These are phyloP conservation scores for Gymnocypris eckloni DNA, from an alignment of 2,797 vertebrate species.

Conservation along the genomic window DNA sequence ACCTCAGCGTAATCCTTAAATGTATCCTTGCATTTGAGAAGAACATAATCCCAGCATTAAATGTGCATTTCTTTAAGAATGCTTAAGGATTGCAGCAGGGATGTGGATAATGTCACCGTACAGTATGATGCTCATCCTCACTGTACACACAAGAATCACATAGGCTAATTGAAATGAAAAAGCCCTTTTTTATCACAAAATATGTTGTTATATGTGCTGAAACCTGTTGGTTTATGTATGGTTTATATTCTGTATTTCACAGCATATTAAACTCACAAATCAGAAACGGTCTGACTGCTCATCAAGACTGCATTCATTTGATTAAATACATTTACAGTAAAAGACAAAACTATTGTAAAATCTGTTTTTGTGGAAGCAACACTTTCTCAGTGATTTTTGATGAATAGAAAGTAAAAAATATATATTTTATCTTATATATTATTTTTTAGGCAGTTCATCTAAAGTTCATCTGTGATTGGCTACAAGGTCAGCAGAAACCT, in stretches of 20 bases:
- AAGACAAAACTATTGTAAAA: neutral
- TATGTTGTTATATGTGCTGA: neutral
- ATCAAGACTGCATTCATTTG: neutral
- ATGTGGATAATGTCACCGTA: slow-evolving; percentile 1
- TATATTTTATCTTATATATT: no score
- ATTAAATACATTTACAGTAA: neutral
- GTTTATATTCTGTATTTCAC: neutral
- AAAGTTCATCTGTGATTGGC: neutral
- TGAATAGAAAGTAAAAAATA: neutral
- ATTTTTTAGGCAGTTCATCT: neutral
- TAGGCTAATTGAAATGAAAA: neutral
- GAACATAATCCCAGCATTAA: slow-evolving; percentile 7
- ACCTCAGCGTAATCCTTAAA: neutral
- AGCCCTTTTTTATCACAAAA: neutral
- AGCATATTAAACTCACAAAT: neutral
- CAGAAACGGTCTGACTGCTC: neutral
- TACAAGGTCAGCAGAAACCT: neutral
- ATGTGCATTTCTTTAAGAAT: slow-evolving; percentile 8
- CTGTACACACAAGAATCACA: neutral
- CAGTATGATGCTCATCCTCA: neutral
- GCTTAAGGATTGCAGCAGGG: neutral
- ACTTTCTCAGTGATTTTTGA: neutral
- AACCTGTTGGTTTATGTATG: neutral
- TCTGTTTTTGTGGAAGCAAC: neutral
- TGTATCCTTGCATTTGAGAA: neutral